phyloP scores from a whole-genome alignment of 1,140 invertebrate genomes.

The Papilio dardanus region DNA sequence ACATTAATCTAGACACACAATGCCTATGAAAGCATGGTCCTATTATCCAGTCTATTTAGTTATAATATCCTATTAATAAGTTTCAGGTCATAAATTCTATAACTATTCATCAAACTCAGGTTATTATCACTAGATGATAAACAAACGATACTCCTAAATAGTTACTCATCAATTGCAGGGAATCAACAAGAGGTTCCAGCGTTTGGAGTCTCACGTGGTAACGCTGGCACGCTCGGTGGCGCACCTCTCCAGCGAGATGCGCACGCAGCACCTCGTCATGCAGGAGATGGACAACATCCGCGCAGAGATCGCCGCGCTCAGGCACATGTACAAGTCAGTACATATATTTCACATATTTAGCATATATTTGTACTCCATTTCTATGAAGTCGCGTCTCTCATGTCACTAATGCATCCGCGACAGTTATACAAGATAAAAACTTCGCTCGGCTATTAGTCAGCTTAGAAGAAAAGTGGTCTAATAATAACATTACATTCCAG shows the following conservation, averaged over 20 bases:
- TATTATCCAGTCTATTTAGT: too few species aligned
- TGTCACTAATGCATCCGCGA: too few species aligned
- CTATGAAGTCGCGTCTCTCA: too few species aligned
- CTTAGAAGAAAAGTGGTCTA: neutral
- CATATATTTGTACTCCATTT: neutral
- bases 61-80: too few species aligned
- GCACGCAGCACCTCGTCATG: constrained; percentile 94
- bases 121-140: too few species aligned
- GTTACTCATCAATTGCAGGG: constrained; percentile 85
- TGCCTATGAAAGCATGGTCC: too few species aligned
- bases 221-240: constrained; percentile 96
- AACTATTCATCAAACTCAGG: too few species aligned
- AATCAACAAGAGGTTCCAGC: constrained; percentile 94
- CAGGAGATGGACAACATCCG: constrained; percentile 95
- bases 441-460: too few species aligned
- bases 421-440: too few species aligned
- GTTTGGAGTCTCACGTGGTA: constrained; percentile 95
- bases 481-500: constrained; percentile 47
- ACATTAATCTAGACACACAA: too few species aligned
- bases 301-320: constrained; percentile 90
- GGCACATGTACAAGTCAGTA: constrained; percentile 83
- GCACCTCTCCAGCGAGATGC: constrained; percentile 95
- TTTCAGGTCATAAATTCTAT: too few species aligned
- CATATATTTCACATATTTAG: neutral
- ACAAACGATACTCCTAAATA: too few species aligned